Evolutionary conservation across 2,888 invertebrate genomes (phyloP).

Genomic region (Hartigia nigra): DNA sequence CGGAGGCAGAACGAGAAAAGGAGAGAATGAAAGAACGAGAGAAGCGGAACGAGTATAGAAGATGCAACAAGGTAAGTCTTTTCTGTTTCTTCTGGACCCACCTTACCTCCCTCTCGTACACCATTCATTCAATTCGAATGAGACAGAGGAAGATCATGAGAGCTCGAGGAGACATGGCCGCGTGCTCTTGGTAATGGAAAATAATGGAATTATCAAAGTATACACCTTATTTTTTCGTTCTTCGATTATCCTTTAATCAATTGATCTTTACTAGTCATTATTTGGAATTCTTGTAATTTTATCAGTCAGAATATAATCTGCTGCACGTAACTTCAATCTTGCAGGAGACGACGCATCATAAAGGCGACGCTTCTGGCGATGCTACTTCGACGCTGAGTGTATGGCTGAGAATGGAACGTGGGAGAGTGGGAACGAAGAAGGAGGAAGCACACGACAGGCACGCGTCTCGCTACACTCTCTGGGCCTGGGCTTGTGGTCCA

Average conservation of each 20-base stretch:
- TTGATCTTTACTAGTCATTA: too few species aligned
- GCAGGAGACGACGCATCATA: not conserved
- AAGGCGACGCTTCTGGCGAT: not conserved
- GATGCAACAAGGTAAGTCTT: slow-evolving; percentile 16
- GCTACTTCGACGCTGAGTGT: not conserved
- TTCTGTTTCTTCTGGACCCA: slow-evolving; percentile 5
- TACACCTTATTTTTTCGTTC: not conserved
- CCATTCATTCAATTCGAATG: not conserved
- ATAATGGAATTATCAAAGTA: not conserved
- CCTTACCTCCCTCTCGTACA: not conserved
- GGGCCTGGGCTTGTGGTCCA: not conserved
- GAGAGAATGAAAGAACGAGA: slow-evolving; percentile 21
- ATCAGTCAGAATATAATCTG: too few species aligned
- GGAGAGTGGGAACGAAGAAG: not conserved
- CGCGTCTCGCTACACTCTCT: not conserved
- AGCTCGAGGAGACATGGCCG: not conserved
- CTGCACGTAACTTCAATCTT: too few species aligned
- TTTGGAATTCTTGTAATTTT: too few species aligned
- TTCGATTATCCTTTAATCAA: not conserved
- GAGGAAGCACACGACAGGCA: not conserved
- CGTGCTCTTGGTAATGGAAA: not conserved
- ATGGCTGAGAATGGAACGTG: not conserved
- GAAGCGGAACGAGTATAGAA: slow-evolving; percentile 11
- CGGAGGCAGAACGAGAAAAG: slow-evolving; percentile 30
- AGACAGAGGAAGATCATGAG: not conserved